Conservation (phyloP, 2,113 vertebrate species). For the Uria lomvia region DNA sequence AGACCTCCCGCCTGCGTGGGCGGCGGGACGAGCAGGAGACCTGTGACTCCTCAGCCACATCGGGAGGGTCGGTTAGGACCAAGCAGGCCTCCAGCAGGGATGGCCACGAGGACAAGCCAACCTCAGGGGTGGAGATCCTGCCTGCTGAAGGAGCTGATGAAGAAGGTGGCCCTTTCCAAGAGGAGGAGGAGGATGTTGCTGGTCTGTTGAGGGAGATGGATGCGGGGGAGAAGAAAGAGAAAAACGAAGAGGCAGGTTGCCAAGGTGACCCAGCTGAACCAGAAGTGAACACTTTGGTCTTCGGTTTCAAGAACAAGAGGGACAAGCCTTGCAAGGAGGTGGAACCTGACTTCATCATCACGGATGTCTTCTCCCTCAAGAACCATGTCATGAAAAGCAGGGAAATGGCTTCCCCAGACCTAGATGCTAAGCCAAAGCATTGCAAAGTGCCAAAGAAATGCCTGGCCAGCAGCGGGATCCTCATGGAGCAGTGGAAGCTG, state of each 20-base stretch:
- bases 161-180: slow-evolving; percentile 53
- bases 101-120: not conserved
- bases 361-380: slow-evolving; percentile 81
- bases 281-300: slow-evolving; percentile 50
- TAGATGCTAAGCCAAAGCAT: slow-evolving; percentile 81
- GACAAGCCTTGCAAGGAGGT: slow-evolving; percentile 70
- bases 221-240: slow-evolving; percentile 43
- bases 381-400: slow-evolving; percentile 73
- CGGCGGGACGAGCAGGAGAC: slow-evolving; percentile 62
- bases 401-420: slow-evolving; percentile 60
- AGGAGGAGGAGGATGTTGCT: slow-evolving; percentile 64
- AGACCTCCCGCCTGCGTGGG: slow-evolving; percentile 14
- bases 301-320: slow-evolving; percentile 59
- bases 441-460: slow-evolving; percentile 81
- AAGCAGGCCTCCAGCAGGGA: not conserved
- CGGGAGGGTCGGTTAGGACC: not conserved
- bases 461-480: slow-evolving; percentile 67
- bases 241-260: not conserved
- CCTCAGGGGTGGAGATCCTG: not conserved
- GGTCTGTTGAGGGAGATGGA: slow-evolving; percentile 49
- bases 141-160: slow-evolving; percentile 48
- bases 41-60: not conserved
- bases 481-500: slow-evolving; percentile 86
- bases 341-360: slow-evolving; percentile 79
- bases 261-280: not conserved